These are phyloP conservation scores for Henricia sp. DNA, from an alignment of 53 echinoderm and acorn worm genomes.

Conservation along the genomic window DNA sequence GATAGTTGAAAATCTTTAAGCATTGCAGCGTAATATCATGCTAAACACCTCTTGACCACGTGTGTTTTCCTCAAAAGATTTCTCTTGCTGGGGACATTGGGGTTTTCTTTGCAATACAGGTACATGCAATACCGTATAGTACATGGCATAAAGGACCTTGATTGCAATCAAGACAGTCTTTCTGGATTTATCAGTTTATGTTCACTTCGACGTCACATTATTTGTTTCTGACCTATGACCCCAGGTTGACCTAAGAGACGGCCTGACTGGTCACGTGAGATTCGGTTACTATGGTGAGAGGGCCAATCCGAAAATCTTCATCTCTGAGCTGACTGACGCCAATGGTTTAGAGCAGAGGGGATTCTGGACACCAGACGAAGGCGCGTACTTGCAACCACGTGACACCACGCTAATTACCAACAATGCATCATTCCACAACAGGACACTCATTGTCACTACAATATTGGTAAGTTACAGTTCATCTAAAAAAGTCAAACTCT, in stretches of 20 bases:
- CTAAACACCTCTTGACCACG: too few relatives aligned
- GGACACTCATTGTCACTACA: constrained; percentile 81
- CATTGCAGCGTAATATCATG: too few relatives aligned
- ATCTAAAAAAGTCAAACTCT: too few relatives aligned
- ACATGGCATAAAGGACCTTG: too few relatives aligned
- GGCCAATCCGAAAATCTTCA: constrained; percentile 54
- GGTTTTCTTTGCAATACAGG: too few relatives aligned
- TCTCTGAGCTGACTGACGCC: constrained; percentile 73
- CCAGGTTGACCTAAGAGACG: constrained; percentile 61
- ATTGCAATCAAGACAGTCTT: too few relatives aligned
- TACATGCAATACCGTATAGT: too few relatives aligned
- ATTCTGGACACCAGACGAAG: constrained; percentile 62
- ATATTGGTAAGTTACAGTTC: constrained; percentile 66
- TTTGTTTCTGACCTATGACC: neutral
- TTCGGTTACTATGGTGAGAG: constrained; percentile 71
- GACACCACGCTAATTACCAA: constrained; percentile 22
- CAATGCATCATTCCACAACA: constrained; percentile 45
- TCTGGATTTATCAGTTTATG: too few relatives aligned
- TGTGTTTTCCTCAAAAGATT: too few relatives aligned
- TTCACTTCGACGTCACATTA: neutral
- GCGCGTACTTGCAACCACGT: constrained; percentile 51
- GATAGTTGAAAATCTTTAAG: too few relatives aligned
- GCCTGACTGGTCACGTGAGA: constrained; percentile 73
- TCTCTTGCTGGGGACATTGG: too few relatives aligned
- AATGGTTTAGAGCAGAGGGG: constrained; percentile 80